Evolutionary conservation across 2,888 invertebrate species (phyloP).

Genomic region (Leptinotarsa peninsularis): DNA sequence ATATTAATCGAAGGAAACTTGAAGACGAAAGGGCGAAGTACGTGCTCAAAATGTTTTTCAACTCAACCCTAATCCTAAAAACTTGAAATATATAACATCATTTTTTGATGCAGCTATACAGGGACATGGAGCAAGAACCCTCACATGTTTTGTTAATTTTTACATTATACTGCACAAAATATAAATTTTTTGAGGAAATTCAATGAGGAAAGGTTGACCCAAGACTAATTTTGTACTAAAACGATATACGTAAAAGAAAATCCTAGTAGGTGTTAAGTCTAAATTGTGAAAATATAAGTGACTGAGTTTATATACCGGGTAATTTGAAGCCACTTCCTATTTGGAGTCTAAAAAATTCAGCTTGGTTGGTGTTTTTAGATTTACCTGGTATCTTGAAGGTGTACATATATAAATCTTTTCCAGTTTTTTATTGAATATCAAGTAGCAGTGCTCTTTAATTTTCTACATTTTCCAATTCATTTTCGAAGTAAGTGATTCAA

Average conservation of each 20-base stretch:
- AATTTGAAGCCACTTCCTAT: background rate
- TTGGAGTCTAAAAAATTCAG: background rate
- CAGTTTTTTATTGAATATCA: conserved; percentile 31
- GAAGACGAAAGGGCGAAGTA: too few relatives aligned
- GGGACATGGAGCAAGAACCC: too few relatives aligned
- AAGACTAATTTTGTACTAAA: conserved; percentile 29
- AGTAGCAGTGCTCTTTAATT: conserved; percentile 17
- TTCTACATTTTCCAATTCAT: conserved; percentile 19
- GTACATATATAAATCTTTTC: conserved; percentile 40
- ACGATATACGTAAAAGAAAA: conserved; percentile 61
- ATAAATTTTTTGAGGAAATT: too few relatives aligned
- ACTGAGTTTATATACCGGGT: conserved; percentile 42
- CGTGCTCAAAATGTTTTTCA: too few relatives aligned
- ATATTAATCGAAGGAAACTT: too few relatives aligned
- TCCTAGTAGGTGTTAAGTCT: conserved; percentile 57
- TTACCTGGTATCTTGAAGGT: conserved; percentile 33
- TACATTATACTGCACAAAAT: too few relatives aligned
- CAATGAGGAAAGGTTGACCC: too few relatives aligned
- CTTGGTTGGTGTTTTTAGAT: background rate
- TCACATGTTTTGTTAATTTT: too few relatives aligned
- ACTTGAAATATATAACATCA: too few relatives aligned
- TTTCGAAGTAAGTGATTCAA: conserved; percentile 39
- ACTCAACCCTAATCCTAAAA: too few relatives aligned
- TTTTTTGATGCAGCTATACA: too few relatives aligned
- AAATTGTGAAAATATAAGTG: conserved; percentile 44